Percentiles rank a stretch among this genome's conserved stretches.
phyloP scores from a whole-genome alignment of 2,113 vertebrate genomes.

The Dipodomys stephensi region DNA sequence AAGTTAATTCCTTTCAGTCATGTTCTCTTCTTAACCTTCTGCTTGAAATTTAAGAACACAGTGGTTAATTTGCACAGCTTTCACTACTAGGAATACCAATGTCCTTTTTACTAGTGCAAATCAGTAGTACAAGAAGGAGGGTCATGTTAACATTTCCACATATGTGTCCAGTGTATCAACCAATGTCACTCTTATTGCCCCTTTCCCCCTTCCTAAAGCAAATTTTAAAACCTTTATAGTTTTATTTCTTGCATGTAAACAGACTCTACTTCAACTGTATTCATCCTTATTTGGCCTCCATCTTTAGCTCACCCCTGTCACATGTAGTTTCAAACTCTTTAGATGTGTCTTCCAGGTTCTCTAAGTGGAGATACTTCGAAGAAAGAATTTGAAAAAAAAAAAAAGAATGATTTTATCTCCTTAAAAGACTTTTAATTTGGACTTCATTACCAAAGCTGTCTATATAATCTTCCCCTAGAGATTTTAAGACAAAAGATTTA shows the following conservation, averaged over 20 bases:
- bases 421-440: background rate
- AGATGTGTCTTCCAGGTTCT: background rate
- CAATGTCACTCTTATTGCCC: too few relatives aligned
- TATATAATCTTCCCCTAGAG: background rate
- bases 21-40: background rate
- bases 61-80: background rate
- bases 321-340: background rate
- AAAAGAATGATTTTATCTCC: background rate
- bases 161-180: too few relatives aligned
- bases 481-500: conserved; percentile 39
- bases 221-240: too few relatives aligned
- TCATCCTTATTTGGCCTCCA: too few relatives aligned
- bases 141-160: too few relatives aligned
- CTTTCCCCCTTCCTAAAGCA: too few relatives aligned
- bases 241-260: too few relatives aligned
- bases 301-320: too few relatives aligned
- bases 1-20: conserved; percentile 28
- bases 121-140: too few relatives aligned
- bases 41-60: background rate
- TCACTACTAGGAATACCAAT: background rate
- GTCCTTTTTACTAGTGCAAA: too few relatives aligned
- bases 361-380: background rate
- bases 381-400: background rate
- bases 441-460: background rate
- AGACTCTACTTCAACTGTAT: too few relatives aligned